Conservation (phyloP, 2,797 vertebrate species). For the Rhabdomys pumilio region DNA sequence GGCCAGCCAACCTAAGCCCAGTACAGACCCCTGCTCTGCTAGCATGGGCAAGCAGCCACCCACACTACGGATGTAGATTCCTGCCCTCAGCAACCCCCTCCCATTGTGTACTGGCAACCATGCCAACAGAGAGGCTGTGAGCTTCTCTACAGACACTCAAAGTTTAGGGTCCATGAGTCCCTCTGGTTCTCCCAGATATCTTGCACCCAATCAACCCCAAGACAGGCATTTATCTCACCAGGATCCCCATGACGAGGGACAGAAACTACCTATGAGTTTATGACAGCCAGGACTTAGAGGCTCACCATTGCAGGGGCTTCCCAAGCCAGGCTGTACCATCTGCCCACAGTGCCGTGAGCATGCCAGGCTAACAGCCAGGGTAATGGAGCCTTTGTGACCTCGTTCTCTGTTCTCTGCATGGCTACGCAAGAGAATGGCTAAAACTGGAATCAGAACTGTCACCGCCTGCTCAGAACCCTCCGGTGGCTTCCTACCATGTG, state of each 20-base stretch:
- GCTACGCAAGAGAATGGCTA: neutral
- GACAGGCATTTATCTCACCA: neutral
- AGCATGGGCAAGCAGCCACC: neutral
- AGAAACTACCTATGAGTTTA: neutral
- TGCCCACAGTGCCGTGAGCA: neutral
- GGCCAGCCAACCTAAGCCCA: neutral
- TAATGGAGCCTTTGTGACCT: neutral
- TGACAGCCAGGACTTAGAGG: neutral
- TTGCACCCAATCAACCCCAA: accelerated
- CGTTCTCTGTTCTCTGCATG: neutral
- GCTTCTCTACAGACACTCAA: neutral
- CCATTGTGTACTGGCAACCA: too few relatives aligned
- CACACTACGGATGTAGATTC: neutral
- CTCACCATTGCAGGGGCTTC: neutral
- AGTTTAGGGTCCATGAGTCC: neutral
- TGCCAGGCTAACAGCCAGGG: neutral
- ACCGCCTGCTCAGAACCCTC: neutral
- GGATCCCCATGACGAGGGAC: accelerated
- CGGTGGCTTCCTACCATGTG: neutral
- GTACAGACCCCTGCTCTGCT: neutral
- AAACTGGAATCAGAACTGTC: slow-evolving; percentile 11
- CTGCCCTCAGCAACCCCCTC: neutral
- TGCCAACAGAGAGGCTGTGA: neutral
- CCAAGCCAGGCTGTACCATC: neutral
- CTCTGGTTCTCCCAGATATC: accelerated